Conservation (phyloP, 1,140 invertebrate species). For the Drosophila nasuta region DNA sequence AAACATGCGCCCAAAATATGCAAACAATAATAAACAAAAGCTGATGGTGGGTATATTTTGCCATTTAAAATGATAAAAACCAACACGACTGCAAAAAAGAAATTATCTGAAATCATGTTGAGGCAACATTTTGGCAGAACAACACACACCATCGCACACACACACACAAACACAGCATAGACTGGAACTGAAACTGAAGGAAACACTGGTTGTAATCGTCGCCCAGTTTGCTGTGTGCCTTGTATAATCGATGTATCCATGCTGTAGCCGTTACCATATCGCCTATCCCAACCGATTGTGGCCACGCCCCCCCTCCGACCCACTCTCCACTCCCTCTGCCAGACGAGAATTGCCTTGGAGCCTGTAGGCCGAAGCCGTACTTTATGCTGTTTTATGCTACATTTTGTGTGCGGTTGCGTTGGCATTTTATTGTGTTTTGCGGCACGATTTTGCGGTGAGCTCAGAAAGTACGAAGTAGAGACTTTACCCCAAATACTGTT, state of each 20-base stretch:
- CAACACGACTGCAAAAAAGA: slow-evolving; percentile 15
- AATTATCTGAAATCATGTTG: slow-evolving; percentile 35
- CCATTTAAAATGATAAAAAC: slow-evolving; percentile 73
- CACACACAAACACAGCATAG: slow-evolving; percentile 6
- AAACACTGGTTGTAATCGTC: slow-evolving; percentile 53
- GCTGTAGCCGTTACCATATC: slow-evolving; percentile 54
- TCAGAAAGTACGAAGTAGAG: slow-evolving; percentile 14
- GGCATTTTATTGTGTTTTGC: slow-evolving; percentile 54
- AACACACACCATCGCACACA: slow-evolving; percentile 13
- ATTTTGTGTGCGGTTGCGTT: slow-evolving; percentile 27
- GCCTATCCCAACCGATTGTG: slow-evolving; percentile 40
- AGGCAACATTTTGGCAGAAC: slow-evolving; percentile 13
- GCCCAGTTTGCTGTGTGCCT: slow-evolving; percentile 48
- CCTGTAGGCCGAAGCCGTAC: slow-evolving; percentile 11
- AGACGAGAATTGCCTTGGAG: not conserved
- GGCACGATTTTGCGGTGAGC: slow-evolving; percentile 47
- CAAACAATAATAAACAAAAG: slow-evolving; percentile 41
- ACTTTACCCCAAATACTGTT: slow-evolving; percentile 9
- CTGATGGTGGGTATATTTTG: slow-evolving; percentile 17
- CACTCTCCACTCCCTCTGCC: not conserved
- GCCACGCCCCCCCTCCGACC: slow-evolving; percentile 6
- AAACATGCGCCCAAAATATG: slow-evolving; percentile 2
- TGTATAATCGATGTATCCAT: slow-evolving; percentile 82
- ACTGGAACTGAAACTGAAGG: not conserved
- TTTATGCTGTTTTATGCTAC: slow-evolving; percentile 43